phyloP scores from a whole-genome alignment of 1,140 invertebrate genomes.

The Aphelenchoides fujianensis region DNA sequence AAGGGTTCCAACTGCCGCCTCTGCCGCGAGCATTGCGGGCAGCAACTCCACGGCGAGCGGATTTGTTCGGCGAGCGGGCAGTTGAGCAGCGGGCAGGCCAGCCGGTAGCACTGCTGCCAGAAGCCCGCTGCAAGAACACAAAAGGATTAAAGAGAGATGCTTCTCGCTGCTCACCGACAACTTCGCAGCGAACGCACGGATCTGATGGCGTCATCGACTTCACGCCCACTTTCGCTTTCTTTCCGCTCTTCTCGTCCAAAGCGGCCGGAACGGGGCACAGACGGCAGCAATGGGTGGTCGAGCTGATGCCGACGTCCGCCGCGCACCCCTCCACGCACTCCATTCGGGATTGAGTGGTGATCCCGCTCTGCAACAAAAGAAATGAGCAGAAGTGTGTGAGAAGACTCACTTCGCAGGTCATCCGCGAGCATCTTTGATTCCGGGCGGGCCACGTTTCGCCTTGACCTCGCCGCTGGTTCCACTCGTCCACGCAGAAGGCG shows the following conservation, averaged over 20 bases:
- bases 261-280: conserved; percentile 1
- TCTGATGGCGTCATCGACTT: neutral
- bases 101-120: neutral
- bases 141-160: neutral
- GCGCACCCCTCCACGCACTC: neutral
- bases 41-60: neutral
- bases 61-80: conserved; percentile 7
- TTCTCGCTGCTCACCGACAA: conserved; percentile 3
- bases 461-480: neutral
- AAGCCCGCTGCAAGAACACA: neutral
- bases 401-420: conserved; percentile 13
- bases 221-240: neutral
- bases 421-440: neutral
- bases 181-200: conserved; percentile 18
- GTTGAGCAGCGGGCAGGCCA: conserved; percentile 12
- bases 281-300: neutral
- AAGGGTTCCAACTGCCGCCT: neutral
- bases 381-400: neutral
- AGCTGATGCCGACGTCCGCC: neutral
- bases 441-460: neutral
- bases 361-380: conserved; percentile 13
- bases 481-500: neutral
- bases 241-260: too few relatives aligned
- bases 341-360: conserved; percentile 11
- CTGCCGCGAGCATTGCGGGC: conserved; percentile 10